These are phyloP conservation scores for Priocnemis perturbator DNA, from an alignment of 2,888 invertebrate genomes.

Conservation along the genomic window DNA sequence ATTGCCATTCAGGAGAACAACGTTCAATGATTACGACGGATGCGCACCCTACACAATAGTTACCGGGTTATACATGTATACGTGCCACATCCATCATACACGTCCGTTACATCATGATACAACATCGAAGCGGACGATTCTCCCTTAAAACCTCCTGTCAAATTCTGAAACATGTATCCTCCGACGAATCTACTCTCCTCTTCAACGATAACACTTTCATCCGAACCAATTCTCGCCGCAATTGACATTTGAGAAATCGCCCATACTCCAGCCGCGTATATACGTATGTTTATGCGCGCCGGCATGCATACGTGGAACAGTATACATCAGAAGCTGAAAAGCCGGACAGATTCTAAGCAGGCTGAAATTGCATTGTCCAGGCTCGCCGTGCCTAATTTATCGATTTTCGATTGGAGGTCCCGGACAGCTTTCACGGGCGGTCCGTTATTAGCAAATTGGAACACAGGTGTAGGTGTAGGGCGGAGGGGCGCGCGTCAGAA, in stretches of 20 bases:
- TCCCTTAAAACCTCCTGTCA: background rate
- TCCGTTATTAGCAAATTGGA: slow-evolving; percentile 36
- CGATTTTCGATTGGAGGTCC: slow-evolving; percentile 43
- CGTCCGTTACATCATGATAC: too few species aligned
- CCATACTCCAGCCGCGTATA: too few species aligned
- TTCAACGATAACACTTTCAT: too few species aligned
- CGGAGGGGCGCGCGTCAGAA: too few species aligned
- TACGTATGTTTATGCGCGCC: too few species aligned
- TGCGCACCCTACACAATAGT: background rate
- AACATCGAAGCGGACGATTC: background rate
- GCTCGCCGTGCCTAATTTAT: slow-evolving; percentile 30
- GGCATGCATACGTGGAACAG: background rate
- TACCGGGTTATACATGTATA: background rate
- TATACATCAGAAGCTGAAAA: background rate
- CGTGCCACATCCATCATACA: too few species aligned
- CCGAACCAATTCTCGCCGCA: too few species aligned
- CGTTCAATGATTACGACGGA: slow-evolving; percentile 25
- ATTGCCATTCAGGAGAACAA: slow-evolving; percentile 15
- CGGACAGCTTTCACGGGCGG: slow-evolving; percentile 7
- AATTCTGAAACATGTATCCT: too few species aligned
- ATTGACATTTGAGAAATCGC: too few species aligned
- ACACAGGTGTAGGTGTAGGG: background rate
- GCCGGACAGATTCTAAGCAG: background rate
- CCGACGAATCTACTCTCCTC: too few species aligned
- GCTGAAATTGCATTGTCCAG: slow-evolving; percentile 16